Evolutionary conservation across 2,888 invertebrate genomes (phyloP), one percentile per base, ranked within the genome.

Genomic region (Dendrolimus pini): DNA sequence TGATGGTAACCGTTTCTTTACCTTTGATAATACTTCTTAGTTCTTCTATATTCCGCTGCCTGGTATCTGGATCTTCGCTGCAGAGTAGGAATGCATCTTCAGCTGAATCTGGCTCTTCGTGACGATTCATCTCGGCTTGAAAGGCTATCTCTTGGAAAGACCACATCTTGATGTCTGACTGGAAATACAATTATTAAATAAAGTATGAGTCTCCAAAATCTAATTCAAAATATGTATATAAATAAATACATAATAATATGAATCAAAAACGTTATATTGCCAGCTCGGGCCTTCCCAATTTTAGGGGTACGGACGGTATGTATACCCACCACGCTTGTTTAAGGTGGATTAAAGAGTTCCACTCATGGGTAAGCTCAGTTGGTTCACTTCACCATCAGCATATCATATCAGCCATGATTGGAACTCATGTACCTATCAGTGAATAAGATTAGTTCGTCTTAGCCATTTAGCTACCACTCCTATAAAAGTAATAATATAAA

Each of bases 21-120:
- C 92, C 92, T 71, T 92, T 87, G 64, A 87, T 83, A 72, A 88
- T 75, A 55, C 71, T 75, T 58, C 86, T 73, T 1, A 89, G 74
- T 59, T 85, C 83, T 52, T 75, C 69, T 52, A 88, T 74, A 52
- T 67, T 74, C 57, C 68, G 69, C 7, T 61, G 61, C 56, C 76
- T 78, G 56, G 72, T 77, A 6, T 68, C 70, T 0, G 75, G 70
- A 14, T 80, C 80, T 62, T 89, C 89, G 14, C 70, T 83, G 47
- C 87, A 88, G 1, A 85, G 70, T 56, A 74, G 65, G 62, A 74
- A 77, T 0, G 88, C 86, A 57, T 83, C 80, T 58, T 84, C 76
- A 60, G 75, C 83, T 6, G 80, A 76, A 57, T 89, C 89, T 0
- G 82, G 77, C 62, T 83, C 81, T 9, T 81, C 74, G 60, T 85